Evolutionary conservation across 2,113 vertebrate genomes (phyloP).

Genomic region (Pomatorhinus ruficollis): DNA sequence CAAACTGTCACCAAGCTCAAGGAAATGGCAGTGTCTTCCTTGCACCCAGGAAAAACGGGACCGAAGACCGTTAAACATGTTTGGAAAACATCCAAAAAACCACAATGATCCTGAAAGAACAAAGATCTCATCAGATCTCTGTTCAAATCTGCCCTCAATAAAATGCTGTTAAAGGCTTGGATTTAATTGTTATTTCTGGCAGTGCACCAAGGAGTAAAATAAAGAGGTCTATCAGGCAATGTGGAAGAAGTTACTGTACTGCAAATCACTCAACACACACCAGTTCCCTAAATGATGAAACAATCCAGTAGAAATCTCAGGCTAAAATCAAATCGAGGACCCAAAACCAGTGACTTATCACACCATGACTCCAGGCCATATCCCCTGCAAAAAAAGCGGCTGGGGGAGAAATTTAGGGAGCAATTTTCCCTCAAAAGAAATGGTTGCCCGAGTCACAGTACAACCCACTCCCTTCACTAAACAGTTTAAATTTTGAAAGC

Average conservation of each 20-base stretch:
- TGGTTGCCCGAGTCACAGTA: neutral
- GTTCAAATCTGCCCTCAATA: slow-evolving; percentile 3
- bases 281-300: neutral
- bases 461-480: neutral
- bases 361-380: neutral
- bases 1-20: neutral
- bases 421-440: neutral
- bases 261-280: neutral
- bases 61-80: neutral
- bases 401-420: neutral
- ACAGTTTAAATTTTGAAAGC: neutral
- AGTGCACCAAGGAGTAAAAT: slow-evolving; percentile 17
- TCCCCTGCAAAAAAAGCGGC: neutral
- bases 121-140: slow-evolving; percentile 25
- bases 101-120: neutral
- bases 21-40: neutral
- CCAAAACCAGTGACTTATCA: neutral
- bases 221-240: neutral
- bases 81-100: neutral
- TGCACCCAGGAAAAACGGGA: neutral
- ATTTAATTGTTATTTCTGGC: slow-evolving; percentile 38
- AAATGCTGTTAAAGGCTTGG: neutral
- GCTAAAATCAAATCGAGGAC: neutral
- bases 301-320: neutral
- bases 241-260: neutral